These are phyloP conservation scores for Aldabrachelys gigantea DNA, from an alignment of 2,113 vertebrate species.

Conservation along the genomic window DNA sequence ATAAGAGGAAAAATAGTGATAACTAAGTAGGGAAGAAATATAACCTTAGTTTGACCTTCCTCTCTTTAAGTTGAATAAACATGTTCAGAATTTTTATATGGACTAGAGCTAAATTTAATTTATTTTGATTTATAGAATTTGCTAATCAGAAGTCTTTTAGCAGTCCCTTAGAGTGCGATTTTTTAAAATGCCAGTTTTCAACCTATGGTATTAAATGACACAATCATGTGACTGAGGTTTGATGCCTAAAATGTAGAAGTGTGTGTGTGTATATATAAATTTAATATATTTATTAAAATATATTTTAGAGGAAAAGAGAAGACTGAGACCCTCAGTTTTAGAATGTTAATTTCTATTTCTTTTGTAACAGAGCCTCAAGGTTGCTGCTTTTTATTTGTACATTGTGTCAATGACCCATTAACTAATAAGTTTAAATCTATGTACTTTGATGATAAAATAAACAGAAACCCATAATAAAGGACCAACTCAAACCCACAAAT, in stretches of 20 bases:
- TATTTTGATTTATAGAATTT: background rate
- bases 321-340: background rate
- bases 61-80: rapidly evolving
- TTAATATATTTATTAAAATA: background rate
- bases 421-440: background rate
- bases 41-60: background rate
- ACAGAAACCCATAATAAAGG: background rate
- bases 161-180: background rate
- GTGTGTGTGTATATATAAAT: background rate
- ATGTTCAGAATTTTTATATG: background rate
- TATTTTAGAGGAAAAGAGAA: background rate
- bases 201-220: background rate
- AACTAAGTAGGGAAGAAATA: background rate
- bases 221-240: background rate
- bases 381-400: background rate
- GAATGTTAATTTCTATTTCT: background rate
- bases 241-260: background rate
- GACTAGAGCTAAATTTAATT: background rate
- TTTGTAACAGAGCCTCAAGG: background rate
- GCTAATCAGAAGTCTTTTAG: rapidly evolving
- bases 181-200: background rate
- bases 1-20: background rate
- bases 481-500: background rate
- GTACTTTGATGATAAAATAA: background rate
- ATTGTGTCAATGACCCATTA: background rate